Evolutionary conservation across 2,113 vertebrate genomes (phyloP), one percentile per base, ranked within the genome.

Genomic region (Opisthocomus hoazin): DNA sequence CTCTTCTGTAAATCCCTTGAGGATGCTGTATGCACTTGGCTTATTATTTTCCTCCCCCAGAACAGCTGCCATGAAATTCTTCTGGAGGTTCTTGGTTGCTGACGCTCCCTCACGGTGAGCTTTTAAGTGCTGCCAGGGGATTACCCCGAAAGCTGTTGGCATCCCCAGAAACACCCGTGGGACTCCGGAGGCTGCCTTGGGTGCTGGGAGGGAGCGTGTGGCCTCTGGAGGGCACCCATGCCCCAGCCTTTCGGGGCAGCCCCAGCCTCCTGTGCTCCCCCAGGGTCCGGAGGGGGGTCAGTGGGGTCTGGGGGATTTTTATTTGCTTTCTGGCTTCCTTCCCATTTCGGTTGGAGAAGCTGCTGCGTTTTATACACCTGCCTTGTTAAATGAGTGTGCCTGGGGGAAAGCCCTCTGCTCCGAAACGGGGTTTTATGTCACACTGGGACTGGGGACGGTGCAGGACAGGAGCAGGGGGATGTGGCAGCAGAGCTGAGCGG

Each of bases 161-260:
- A 63, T 84, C 43, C 45, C 34, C 43, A 57, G 78, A 54, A 90
- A 23, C 32, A 51, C 23, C 50, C 45, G 20, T 5, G 27, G 26
- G 21, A 34, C 64, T 68, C 45, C 26, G 69, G 87, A 9, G 18
- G 32, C 36, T 63, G 48, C 48, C 15, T 14, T 39, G 63, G 11
- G 24, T 37, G 78, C 51, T 80, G 37, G 23, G 74, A 96, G 30
- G 5, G 34, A 82, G 11, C 0, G 0, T 82, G n/a, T 82, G 57
- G 90, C 98, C 98, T 93, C 97, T 95, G 97, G 98, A 97, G 98
- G 98, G 97, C 98, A 97, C 94, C 87, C 96, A 84, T 78, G 66
- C 32, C 85, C 27, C 69, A 93, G 87, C 43, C 66, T 84, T 69
- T 23, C 1, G 1, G 78, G 63, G 58, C 65, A 50, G 32, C 51